phyloP scores from a whole-genome alignment of 1,140 invertebrate species.

The Bombus picipes region DNA sequence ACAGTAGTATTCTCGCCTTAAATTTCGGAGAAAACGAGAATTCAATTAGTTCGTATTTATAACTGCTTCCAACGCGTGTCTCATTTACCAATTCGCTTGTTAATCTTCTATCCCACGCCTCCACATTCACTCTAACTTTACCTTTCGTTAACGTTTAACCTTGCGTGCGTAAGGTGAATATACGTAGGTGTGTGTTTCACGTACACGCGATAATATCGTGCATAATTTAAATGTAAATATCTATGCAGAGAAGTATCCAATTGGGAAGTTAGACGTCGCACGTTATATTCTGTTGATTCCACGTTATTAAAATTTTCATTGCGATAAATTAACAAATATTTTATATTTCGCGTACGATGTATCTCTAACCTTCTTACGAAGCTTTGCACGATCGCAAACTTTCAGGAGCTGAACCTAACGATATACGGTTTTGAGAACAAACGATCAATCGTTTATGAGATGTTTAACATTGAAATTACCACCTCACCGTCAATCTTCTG shows the following conservation, averaged over 20 bases:
- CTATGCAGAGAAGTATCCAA: neutral
- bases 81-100: slow-evolving; percentile 63
- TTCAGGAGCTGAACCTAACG: neutral
- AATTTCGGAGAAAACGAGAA: slow-evolving; percentile 74
- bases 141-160: slow-evolving; percentile 7
- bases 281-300: too few species aligned
- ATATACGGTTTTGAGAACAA: neutral
- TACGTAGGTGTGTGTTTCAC: too few species aligned
- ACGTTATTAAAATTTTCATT: too few species aligned
- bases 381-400: neutral
- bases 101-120: slow-evolving; percentile 49
- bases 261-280: neutral
- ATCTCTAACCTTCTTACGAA: neutral
- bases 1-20: slow-evolving; percentile 45
- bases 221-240: slow-evolving; percentile 8
- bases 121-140: neutral
- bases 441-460: neutral
- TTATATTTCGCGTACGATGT: neutral
- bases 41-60: slow-evolving; percentile 79
- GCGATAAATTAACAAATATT: neutral
- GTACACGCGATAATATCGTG: neutral
- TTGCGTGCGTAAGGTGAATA: slow-evolving; percentile 7
- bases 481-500: neutral
- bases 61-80: slow-evolving; percentile 52
- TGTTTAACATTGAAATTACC: neutral